Base-by-base conservation (phyloP, 2,888 invertebrate genomes). In the Operophtera brumata region DNA sequence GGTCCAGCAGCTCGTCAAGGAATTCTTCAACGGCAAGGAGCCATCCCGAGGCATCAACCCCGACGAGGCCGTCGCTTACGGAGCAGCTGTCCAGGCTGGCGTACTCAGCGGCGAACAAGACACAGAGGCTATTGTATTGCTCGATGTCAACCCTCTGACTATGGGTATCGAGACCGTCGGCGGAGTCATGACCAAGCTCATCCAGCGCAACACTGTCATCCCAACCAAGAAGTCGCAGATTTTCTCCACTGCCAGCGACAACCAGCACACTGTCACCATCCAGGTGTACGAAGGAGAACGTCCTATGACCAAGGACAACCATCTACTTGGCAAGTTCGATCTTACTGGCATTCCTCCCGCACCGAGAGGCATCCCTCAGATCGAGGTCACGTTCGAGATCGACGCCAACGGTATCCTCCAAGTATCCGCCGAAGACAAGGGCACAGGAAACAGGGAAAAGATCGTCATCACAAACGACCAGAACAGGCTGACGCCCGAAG, bases 101-200 rank as follows among this genome's bases (percentile, higher is more conserved):
- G 99, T 99, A 1, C 93, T 99, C 56, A 96, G 97, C 58, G 98
- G 99, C 48, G 99, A 99, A 91, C 97, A 99, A 86, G 97, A 97
- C 78, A 98, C 98, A 1, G 97, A 97, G 70, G 98, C 98, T 50
- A 95, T 99, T 67, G 97, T 99, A 0, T 92, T 99, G 57, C 93
- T 99, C 62, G 99, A 99, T 83, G 99, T 99, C 49, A 99, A 99
- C 85, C 99, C 99, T 67, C 92, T 99, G 64, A 99, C 99, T 64
- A 94, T 99, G 94, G 99, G 99, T 88, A 99, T 99, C 78, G 99
- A 99, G 90, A 99, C 99, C 37, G 99, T 99, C 44, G 99, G 99
- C 62, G 99, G 99, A 67, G 99, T 99, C 28, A 99, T 99, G 99
- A 99, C 99, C 69, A 99, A 99, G 82, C 92, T 99, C 50, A 99